Conservation (phyloP, 2,113 vertebrate species). For the Callionymus lyra region DNA sequence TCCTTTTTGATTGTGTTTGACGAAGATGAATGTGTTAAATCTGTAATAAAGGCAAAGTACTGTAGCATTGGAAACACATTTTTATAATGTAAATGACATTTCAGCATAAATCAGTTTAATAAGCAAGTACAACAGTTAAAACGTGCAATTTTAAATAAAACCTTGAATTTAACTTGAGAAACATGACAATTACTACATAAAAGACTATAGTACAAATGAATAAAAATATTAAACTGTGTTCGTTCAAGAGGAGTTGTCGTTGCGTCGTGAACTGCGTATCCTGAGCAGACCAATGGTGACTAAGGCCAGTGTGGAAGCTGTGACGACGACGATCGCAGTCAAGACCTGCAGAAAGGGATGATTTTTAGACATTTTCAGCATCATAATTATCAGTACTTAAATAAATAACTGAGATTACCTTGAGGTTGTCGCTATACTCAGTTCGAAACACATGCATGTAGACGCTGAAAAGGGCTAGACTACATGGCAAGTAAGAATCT, state of each 20-base stretch:
- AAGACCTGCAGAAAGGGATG: constrained; percentile 42
- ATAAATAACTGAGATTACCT: constrained; percentile 41
- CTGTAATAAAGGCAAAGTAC: too few relatives aligned
- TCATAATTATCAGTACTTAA: too few relatives aligned
- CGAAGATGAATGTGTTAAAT: too few relatives aligned
- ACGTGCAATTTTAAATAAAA: too few relatives aligned
- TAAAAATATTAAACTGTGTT: neutral
- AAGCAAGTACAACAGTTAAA: too few relatives aligned
- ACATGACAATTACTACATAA: too few relatives aligned
- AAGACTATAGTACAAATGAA: neutral
- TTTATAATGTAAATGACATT: too few relatives aligned
- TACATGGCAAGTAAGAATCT: constrained; percentile 70
- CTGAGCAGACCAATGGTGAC: constrained; percentile 22
- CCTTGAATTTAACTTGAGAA: too few relatives aligned
- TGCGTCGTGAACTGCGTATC: constrained; percentile 14
- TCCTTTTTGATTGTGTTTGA: too few relatives aligned
- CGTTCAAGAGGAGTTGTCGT: neutral
- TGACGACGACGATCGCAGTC: constrained; percentile 38
- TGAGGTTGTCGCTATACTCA: constrained; percentile 42
- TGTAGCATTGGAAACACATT: too few relatives aligned
- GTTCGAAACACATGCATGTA: constrained; percentile 51
- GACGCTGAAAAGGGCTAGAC: constrained; percentile 58
- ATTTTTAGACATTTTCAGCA: neutral
- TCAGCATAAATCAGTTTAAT: too few relatives aligned
- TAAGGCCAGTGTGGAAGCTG: constrained; percentile 39